Evolutionary conservation across 2,888 invertebrate species (phyloP), one percentile per base, ranked within the genome.

Genomic region (Tinea trinotella): DNA sequence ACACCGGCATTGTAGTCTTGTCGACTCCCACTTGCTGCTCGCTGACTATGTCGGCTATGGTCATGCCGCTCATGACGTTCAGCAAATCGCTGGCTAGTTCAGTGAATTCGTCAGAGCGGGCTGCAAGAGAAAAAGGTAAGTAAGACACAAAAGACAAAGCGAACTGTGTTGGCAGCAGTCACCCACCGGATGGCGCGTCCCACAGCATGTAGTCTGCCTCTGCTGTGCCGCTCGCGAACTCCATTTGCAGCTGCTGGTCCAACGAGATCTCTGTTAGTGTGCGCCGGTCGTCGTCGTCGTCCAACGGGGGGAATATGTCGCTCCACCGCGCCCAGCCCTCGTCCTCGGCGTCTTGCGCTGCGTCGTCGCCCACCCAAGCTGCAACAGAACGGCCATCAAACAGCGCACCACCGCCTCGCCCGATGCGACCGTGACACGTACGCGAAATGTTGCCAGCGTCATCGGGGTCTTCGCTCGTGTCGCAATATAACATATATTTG

Each of bases 71-170:
- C 75, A 82, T 76, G 61, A 80, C 82, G 18, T 73, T 70, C 22
- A 80, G 73, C 60, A 83, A 68, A 63, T 78, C 74, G 68, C 65
- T 67, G 59, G 82, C 77, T 13, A 80, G 68, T 59, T 70, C 66
- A 36, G 55, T 18, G 48, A 20, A 61, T 55, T 61, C 24, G 19
- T 18, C 19, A 12, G 10, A n/a, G n/a, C 3, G 19, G 4, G 49
- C 20, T 5, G 19, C 10, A 5, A 40, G 12, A n/a, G 24, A 9
- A 24, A 24, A 5, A 24, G 5, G 24, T 24, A n/a, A n/a, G n/a
- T n/a, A n/a, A n/a, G n/a, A n/a, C n/a, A n/a, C n/a, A n/a, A n/a
- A n/a, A n/a, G n/a, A n/a, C n/a, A n/a, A n/a, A n/a, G n/a, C n/a
- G n/a, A n/a, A n/a, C n/a, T n/a, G n/a, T n/a, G n/a, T n/a, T n/a